Evolutionary conservation across 2,113 vertebrate species (phyloP).

Genomic region (Piprites chloris): DNA sequence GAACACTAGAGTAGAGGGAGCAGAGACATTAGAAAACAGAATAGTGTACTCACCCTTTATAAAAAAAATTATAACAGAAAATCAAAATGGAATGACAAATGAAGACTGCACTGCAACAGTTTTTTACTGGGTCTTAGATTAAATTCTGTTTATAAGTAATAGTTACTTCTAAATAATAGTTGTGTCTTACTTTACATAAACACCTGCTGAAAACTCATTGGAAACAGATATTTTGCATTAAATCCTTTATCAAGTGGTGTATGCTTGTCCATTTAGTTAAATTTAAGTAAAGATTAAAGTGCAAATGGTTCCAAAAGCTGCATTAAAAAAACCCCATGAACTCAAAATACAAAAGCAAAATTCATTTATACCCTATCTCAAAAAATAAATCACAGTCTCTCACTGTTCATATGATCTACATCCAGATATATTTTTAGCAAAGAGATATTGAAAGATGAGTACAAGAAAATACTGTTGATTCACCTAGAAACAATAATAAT

Average conservation of each 20-base stretch:
- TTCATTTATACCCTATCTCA: not conserved
- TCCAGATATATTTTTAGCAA: not conserved
- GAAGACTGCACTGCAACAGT: not conserved
- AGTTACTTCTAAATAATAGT: not conserved
- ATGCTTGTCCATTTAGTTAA: not conserved
- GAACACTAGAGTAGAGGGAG: not conserved
- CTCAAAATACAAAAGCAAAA: not conserved
- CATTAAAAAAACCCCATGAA: not conserved
- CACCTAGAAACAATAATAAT: not conserved
- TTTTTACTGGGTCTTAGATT: not conserved
- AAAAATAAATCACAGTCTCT: not conserved
- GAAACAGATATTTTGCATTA: not conserved
- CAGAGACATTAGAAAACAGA: not conserved
- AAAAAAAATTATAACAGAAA: not conserved
- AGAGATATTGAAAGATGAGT: not conserved
- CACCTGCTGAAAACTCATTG: not conserved
- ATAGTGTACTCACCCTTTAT: not conserved
- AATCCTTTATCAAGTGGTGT: not conserved
- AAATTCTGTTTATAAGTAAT: not conserved
- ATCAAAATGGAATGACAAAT: not conserved
- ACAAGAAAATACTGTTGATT: not conserved
- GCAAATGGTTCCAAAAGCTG: not conserved
- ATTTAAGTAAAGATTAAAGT: not conserved
- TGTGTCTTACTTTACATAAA: not conserved
- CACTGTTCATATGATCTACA: not conserved